Evolutionary conservation across 64 coral and sea anemone genomes (phyloP).

Genomic region (Platygyra sinensis): DNA sequence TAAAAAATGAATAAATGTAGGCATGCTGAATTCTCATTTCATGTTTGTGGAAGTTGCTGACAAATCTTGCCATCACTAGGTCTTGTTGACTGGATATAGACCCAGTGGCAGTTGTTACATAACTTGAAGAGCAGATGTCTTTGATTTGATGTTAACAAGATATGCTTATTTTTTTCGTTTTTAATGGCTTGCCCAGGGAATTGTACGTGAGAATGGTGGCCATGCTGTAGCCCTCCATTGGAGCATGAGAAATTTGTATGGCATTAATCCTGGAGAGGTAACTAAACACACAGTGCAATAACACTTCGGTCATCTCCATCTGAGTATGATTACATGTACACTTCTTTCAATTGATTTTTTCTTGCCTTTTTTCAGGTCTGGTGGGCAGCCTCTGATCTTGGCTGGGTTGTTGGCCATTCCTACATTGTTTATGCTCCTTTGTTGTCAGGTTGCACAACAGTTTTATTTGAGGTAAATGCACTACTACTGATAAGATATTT

Average conservation of each 20-base stretch:
- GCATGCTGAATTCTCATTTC: too few species aligned
- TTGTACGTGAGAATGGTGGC: constrained; percentile 89
- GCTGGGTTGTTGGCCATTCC: constrained; percentile 98
- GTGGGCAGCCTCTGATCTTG: constrained; percentile 99
- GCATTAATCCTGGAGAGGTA: constrained; percentile 92
- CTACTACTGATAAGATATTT: too few species aligned
- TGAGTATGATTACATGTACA: background rate
- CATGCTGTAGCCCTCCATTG: constrained; percentile 96
- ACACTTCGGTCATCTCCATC: too few species aligned
- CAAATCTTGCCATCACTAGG: too few species aligned
- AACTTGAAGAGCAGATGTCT: too few species aligned
- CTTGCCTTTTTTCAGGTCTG: constrained; percentile 67
- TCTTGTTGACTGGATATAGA: too few species aligned
- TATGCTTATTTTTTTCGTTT: background rate
- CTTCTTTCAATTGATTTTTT: background rate
- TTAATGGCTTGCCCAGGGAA: constrained; percentile 54
- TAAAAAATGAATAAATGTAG: too few species aligned
- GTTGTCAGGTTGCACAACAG: constrained; percentile 79
- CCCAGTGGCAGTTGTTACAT: too few species aligned
- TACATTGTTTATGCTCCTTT: constrained; percentile 96
- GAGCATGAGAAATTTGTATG: constrained; percentile 92
- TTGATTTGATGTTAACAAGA: too few species aligned
- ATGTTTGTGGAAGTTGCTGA: too few species aligned
- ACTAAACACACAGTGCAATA: background rate
- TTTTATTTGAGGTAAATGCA: constrained; percentile 87